phyloP scores from a whole-genome alignment of 2,888 invertebrate species.

The Dusona sp. region DNA sequence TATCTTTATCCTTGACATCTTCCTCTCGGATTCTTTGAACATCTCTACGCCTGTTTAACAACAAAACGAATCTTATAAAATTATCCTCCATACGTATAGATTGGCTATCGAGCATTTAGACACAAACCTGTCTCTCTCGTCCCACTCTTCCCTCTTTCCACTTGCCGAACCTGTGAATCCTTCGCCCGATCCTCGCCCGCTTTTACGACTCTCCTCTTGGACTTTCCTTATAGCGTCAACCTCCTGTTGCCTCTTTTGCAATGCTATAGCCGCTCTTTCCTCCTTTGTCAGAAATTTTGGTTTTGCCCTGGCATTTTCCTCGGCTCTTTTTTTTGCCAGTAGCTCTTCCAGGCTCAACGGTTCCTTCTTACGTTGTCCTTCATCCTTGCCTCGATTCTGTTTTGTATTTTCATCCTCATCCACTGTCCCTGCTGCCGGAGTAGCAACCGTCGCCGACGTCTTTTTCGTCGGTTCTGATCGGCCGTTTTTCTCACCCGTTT shows the following conservation, averaged over 20 bases:
- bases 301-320: conserved; percentile 96
- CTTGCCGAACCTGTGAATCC: conserved; percentile 80
- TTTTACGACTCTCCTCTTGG: conserved; percentile 88
- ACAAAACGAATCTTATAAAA: not conserved
- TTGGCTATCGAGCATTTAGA: not conserved
- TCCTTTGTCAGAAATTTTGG: conserved; percentile 99
- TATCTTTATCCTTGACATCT: conserved; percentile 91
- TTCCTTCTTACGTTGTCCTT: conserved; percentile 87
- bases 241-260: conserved; percentile 95
- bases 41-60: conserved; percentile 78
- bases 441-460: not conserved
- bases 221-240: conserved; percentile 92
- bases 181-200: conserved; percentile 74
- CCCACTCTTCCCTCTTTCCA: conserved; percentile 84
- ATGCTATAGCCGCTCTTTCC: conserved; percentile 95
- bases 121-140: conserved; percentile 83
- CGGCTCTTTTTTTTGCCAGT: conserved; percentile 97
- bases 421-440: conserved; percentile 67
- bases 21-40: conserved; percentile 84
- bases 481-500: conserved; percentile 77
- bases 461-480: conserved; percentile 82
- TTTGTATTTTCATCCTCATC: conserved; percentile 82
- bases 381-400: conserved; percentile 80
- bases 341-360: conserved; percentile 98
- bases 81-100: too few species aligned